phyloP scores from a whole-genome alignment of 2,888 invertebrate species.

The Cyaniris semiargus region DNA sequence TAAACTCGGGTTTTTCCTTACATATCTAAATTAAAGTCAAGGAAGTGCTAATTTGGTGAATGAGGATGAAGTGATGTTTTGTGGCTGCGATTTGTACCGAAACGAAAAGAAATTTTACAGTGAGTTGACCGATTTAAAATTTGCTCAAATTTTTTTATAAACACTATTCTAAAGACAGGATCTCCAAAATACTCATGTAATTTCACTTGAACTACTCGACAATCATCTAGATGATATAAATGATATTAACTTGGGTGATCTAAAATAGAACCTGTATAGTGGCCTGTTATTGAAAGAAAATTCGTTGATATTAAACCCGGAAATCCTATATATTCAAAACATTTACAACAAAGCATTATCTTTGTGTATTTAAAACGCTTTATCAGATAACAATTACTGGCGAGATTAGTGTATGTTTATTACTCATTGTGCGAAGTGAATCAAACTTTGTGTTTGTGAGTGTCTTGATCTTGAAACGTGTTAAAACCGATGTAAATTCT shows the following conservation, averaged over 20 bases:
- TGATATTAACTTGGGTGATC: too few relatives aligned
- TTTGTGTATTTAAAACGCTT: conserved; percentile 30
- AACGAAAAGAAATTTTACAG: neutral
- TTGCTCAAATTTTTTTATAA: neutral
- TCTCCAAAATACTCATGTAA: neutral
- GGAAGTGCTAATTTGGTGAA: neutral
- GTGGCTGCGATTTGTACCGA: conserved; percentile 11
- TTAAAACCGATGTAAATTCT: neutral
- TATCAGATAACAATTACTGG: conserved; percentile 43
- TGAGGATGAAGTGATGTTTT: conserved; percentile 9
- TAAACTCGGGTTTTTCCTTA: neutral
- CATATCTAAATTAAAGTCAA: neutral
- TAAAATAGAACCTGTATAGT: too few relatives aligned
- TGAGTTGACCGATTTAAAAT: neutral
- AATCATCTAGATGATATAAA: neutral
- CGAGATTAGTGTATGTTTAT: conserved; percentile 24
- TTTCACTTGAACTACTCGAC: too few relatives aligned
- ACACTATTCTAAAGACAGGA: neutral
- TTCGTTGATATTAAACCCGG: neutral
- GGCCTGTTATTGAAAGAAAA: neutral
- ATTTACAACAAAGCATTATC: conserved; percentile 25
- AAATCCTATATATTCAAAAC: conserved; percentile 15
- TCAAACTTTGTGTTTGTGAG: neutral
- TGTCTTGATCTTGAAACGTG: neutral
- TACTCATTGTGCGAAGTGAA: conserved; percentile 10